phyloP scores from a whole-genome alignment of 2,113 vertebrate genomes.

The Pseudonaja textilis region DNA sequence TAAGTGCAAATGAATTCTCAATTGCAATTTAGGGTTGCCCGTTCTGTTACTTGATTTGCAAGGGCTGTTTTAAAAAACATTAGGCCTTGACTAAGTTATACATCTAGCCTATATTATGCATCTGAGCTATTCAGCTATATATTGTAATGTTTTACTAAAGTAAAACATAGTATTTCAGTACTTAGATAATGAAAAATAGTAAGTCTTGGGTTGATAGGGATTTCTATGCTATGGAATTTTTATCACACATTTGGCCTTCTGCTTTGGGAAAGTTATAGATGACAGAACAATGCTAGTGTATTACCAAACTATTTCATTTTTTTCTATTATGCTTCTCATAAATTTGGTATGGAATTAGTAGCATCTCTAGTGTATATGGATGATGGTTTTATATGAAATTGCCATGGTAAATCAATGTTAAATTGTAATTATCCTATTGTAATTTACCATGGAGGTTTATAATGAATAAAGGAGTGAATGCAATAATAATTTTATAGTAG shows the following conservation, averaged over 20 bases:
- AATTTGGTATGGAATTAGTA: neutral
- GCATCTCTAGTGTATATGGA: neutral
- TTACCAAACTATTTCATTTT: conserved; percentile 2
- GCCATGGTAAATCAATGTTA: conserved; percentile 12
- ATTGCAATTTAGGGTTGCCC: neutral
- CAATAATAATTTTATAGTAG: neutral
- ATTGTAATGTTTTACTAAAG: neutral
- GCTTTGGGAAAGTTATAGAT: neutral
- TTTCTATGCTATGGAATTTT: neutral
- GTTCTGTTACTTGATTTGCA: neutral
- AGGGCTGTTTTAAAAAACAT: neutral
- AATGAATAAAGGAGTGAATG: conserved; percentile 7
- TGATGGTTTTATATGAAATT: neutral
- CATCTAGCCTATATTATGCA: neutral
- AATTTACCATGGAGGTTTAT: neutral
- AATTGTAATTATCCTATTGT: neutral
- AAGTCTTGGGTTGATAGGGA: neutral
- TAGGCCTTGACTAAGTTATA: neutral
- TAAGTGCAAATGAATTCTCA: neutral
- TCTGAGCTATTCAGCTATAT: neutral
- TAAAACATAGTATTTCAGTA: neutral
- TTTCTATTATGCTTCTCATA: neutral
- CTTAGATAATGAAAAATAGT: neutral
- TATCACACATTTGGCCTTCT: neutral
- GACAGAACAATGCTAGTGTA: neutral